Base-by-base conservation (phyloP, 2,888 invertebrate genomes). In the Cephonodes hylas region DNA sequence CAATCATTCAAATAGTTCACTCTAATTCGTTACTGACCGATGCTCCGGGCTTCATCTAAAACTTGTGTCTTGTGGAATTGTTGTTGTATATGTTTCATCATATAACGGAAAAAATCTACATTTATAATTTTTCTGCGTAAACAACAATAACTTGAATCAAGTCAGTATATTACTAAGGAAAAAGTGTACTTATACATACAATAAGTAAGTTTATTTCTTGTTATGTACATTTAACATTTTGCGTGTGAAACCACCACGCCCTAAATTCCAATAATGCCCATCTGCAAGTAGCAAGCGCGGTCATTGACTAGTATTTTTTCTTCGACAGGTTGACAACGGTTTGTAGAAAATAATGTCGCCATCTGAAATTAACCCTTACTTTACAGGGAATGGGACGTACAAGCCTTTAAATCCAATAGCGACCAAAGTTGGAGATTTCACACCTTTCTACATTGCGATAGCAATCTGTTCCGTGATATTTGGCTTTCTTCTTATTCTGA, bases 401-500 rank as follows among this genome's bases (percentile, higher is more conserved):
- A 84, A 80, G 76, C 67, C 81, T 60, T 75, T 88, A 76, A 88
- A 87, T 70, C 88, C 86, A 7, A 65, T 86, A 57, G 60, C 84
- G 23, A 84, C 86, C 15, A 78, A 76, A 72, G 79, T 89, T 42
- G 96, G 96, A 64, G 96, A 97, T 86, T 97, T 96, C 80, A 95
- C 96, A n/a, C 94, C 96, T 48, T 97, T 98, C 90, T 97, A 97
- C 92, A 94, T 96, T 72, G 94, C 95, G 18, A 95, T 97, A 67
- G 95, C 96, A 25, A 94, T 97, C 81, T 96, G 96, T 84, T 94
- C 96, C 4, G 91, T 97, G 42, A 84, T 97, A 70, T 94, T 95
- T 60, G 93, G 95, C 8, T 89, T 94, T 22, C 87, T 98, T 64
- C 93, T 97, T 66, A 93, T 96, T 66, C 81, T 97, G 64, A 97